Base-by-base conservation (phyloP, 2,113 vertebrate genomes). In the Centrocercus urophasianus region DNA sequence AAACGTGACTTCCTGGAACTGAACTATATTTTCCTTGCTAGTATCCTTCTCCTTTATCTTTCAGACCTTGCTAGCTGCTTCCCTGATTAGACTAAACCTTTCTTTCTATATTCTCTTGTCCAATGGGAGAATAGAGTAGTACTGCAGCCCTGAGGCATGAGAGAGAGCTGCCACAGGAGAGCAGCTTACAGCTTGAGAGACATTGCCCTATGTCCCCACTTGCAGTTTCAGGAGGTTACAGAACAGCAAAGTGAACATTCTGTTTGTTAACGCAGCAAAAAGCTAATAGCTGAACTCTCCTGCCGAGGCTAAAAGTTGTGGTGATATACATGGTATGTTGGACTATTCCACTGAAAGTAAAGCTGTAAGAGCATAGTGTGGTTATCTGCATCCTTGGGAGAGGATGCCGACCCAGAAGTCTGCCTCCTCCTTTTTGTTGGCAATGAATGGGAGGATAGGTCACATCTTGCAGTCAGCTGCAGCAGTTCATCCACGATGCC, bases 1-100 rank as follows among this genome's bases (percentile, higher is more conserved):
- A 77, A 88, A 83, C 11, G 8, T 70, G 75, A 92, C 81, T 92
- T 90, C 42, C 75, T 89, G 64, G 93, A 59, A 54, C 69, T 83
- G 91, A 93, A 77, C 56, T 86, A 24, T n/a, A 40, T 95, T 89
- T 86, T 85, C 20, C 27, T 71, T 77, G 45, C 65, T 50, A 30
- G 54, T 38, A 40, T 21, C 30, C n/a, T 47, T 28, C 45, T 59
- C 19, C 52, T 76, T 78, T 42, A 40, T 90, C 69, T 91, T 93
- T 90, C 64, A 66, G 19, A 2, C 45, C 16, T 15, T 85, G 54
- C 25, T 78, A 47, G 60, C 40, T 86, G 30, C 47, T 48, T 47
- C 63, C 78, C 24, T 73, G 34, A 60, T 85, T 63, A 83, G 76
- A 40, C 17, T 40, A 16, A 36, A 18, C 13, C 13, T 73, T 70